phyloP scores from a whole-genome alignment of 1,140 invertebrate genomes.

The Diabrotica virgifera region DNA sequence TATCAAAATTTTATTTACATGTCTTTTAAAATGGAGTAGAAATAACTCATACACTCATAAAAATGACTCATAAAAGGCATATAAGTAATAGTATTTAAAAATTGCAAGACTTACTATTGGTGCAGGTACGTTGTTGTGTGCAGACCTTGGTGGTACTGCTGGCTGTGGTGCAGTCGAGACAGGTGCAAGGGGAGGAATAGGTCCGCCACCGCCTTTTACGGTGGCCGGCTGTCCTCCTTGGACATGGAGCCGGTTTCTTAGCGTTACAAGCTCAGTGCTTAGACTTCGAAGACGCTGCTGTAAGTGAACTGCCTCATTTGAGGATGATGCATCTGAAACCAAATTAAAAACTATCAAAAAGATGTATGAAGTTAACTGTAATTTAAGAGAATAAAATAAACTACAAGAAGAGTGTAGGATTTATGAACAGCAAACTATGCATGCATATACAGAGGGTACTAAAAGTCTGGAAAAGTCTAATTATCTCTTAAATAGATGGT shows the following conservation, averaged over 20 bases:
- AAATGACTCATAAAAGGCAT: too few species aligned
- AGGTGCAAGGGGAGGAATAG: conserved; percentile 42
- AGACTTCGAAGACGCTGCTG: conserved; percentile 85
- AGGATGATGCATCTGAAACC: conserved; percentile 85
- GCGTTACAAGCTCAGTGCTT: conserved; percentile 84
- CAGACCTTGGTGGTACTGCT: conserved; percentile 44
- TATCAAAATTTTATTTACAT: too few species aligned
- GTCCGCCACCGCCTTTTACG: conserved; percentile 33
- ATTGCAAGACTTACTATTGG: conserved; percentile 19
- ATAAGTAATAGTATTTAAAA: too few species aligned
- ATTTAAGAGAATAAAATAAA: too few species aligned
- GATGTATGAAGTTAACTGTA: too few species aligned
- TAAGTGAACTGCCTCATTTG: conserved; percentile 87
- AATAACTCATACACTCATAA: too few species aligned
- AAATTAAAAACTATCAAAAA: background rate
- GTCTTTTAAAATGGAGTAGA: too few species aligned
- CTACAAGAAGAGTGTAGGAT: too few species aligned
- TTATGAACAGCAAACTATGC: too few species aligned
- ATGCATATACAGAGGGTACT: too few species aligned
- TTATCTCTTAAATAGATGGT: too few species aligned
- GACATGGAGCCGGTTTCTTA: conserved; percentile 80
- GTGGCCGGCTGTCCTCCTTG: conserved; percentile 52
- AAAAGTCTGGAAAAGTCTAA: too few species aligned
- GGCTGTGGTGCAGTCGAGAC: conserved; percentile 46
- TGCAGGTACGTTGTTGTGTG: conserved; percentile 9